phyloP scores from a whole-genome alignment of 2,888 invertebrate genomes.

The Brachyptera putata region DNA sequence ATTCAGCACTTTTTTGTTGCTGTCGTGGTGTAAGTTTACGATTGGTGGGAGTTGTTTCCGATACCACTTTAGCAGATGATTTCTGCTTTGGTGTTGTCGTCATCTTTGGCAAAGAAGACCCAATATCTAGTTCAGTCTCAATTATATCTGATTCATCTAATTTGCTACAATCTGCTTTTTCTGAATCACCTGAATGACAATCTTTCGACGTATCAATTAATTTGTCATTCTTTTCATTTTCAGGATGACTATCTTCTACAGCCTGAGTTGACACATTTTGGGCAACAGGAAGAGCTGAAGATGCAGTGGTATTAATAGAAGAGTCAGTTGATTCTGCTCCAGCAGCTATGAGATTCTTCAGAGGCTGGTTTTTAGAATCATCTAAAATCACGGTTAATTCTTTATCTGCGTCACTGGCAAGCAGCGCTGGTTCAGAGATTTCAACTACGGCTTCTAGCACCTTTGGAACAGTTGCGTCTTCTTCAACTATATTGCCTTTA shows the following conservation, averaged over 20 bases:
- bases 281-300: no score
- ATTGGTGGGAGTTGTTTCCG: background rate
- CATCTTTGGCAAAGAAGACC: no score
- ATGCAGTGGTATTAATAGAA: background rate
- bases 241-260: no score
- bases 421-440: conserved; percentile 36
- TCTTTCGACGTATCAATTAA: no score
- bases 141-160: background rate
- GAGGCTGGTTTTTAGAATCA: conserved; percentile 17
- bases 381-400: conserved; percentile 30
- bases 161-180: background rate
- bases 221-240: no score
- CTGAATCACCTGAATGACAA: no score
- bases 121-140: background rate
- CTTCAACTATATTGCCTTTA: conserved; percentile 14
- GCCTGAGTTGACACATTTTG: no score
- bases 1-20: conserved; percentile 36
- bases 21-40: conserved; percentile 15
- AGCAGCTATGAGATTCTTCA: background rate
- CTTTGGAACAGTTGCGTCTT: conserved; percentile 30
- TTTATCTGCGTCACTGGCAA: conserved; percentile 8
- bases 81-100: background rate
- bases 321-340: background rate
- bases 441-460: conserved; percentile 31
- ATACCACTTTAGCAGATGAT: background rate